Evolutionary conservation across 1,140 invertebrate species (phyloP).

Genomic region (Drosophila micromelanica): DNA sequence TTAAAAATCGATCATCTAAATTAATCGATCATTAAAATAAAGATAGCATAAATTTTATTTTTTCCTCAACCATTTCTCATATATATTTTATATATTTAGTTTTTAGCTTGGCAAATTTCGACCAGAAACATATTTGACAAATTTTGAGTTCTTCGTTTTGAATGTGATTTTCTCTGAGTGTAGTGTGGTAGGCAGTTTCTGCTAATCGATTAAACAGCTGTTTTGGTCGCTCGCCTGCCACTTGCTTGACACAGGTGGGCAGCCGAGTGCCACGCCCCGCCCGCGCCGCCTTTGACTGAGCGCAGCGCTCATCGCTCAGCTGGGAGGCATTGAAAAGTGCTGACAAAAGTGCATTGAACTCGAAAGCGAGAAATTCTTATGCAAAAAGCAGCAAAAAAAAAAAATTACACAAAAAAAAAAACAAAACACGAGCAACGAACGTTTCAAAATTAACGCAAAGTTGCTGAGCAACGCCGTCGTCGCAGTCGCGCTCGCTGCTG

Average conservation of each 20-base stretch:
- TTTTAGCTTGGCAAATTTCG: too few relatives aligned
- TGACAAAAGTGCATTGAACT: conserved; percentile 77
- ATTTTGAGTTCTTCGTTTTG: too few relatives aligned
- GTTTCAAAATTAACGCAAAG: conserved; percentile 73
- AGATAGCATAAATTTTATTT: too few relatives aligned
- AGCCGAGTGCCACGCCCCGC: neutral
- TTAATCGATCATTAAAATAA: too few relatives aligned
- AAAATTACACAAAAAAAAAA: conserved; percentile 8
- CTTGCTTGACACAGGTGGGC: conserved; percentile 37
- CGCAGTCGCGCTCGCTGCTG: conserved; percentile 1
- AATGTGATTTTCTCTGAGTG: too few relatives aligned
- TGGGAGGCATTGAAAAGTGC: conserved; percentile 50
- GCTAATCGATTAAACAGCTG: conserved; percentile 31
- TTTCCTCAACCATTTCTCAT: too few relatives aligned
- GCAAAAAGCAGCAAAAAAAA: conserved; percentile 53
- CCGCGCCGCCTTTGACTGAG: conserved; percentile 1
- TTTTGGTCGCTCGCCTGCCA: neutral
- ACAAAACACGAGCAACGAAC: conserved; percentile 42
- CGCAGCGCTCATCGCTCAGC: conserved; percentile 21
- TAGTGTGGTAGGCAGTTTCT: too few relatives aligned
- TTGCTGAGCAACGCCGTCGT: conserved; percentile 64
- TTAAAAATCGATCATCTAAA: too few relatives aligned
- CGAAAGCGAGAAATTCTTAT: conserved; percentile 78
- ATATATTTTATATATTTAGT: too few relatives aligned
- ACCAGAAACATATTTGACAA: too few relatives aligned